A percentile compares a stretch with the other conserved stretches of the same genome.
Conservation (phyloP, 2,797 vertebrate genomes). For the Chelidonichthys spinosus region DNA sequence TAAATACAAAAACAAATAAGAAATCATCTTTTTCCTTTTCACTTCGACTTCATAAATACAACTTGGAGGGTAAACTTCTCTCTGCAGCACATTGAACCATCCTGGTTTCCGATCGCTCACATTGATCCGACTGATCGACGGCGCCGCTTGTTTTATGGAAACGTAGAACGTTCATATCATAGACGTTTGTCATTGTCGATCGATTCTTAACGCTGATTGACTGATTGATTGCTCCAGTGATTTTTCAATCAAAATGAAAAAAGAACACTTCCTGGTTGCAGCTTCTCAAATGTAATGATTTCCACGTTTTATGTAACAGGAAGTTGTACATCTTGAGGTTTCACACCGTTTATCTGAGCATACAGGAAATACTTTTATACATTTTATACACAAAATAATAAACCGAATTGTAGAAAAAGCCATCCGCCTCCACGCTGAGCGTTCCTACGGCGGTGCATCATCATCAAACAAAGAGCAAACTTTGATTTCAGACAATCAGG, state of each 20-base stretch:
- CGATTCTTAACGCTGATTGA: neutral
- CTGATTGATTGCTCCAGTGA: too few relatives aligned
- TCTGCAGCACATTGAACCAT: slow-evolving; percentile 36
- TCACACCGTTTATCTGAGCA: neutral
- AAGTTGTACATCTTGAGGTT: neutral
- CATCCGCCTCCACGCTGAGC: too few relatives aligned
- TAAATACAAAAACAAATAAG: slow-evolving; percentile 66
- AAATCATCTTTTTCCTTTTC: slow-evolving; percentile 59
- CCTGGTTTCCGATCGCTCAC: neutral
- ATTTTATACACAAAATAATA: neutral
- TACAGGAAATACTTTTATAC: neutral
- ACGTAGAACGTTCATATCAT: slow-evolving; percentile 2
- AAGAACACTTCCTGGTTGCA: neutral
- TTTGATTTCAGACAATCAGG: too few relatives aligned
- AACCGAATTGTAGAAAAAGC: too few relatives aligned
- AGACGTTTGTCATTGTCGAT: neutral
- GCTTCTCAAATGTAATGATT: neutral
- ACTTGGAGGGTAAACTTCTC: slow-evolving; percentile 17
- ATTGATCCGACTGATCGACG: neutral
- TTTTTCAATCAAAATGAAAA: neutral
- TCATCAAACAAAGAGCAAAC: too few relatives aligned
- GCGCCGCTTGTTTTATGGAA: neutral
- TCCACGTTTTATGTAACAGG: neutral
- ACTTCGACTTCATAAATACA: slow-evolving; percentile 78
- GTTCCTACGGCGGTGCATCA: too few relatives aligned